Evolutionary conservation across 2,888 invertebrate genomes (phyloP).

Genomic region (Melanotus villosus): DNA sequence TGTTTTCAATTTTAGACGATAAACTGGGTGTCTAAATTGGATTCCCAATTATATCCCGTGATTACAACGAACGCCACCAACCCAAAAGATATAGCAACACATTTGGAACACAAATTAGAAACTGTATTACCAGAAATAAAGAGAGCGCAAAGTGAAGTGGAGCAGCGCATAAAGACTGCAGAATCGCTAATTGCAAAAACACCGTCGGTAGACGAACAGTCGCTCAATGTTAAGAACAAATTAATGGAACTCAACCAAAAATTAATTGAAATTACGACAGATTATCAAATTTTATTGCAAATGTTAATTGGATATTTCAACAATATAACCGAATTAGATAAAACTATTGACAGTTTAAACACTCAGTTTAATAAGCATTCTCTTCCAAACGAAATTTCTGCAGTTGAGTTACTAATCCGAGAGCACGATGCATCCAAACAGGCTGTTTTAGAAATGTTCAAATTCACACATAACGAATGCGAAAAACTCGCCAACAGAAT

Average conservation of each 20-base stretch:
- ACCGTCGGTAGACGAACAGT: constrained; percentile 68
- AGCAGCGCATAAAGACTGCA: constrained; percentile 77
- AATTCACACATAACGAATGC: constrained; percentile 77
- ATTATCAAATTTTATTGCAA: constrained; percentile 80
- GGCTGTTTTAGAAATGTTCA: constrained; percentile 77
- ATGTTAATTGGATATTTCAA: constrained; percentile 80
- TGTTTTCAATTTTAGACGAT: constrained; percentile 70
- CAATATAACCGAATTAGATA: constrained; percentile 75
- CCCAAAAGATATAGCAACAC: constrained; percentile 72
- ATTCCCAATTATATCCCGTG: constrained; percentile 82
- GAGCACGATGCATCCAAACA: constrained; percentile 79
- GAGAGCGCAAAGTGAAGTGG: constrained; percentile 77
- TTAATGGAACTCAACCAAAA: constrained; percentile 77
- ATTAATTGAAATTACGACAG: constrained; percentile 77
- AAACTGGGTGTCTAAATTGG: constrained; percentile 78
- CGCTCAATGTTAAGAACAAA: constrained; percentile 76
- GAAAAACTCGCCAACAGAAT: constrained; percentile 79
- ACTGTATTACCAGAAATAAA: constrained; percentile 74
- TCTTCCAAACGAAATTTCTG: constrained; percentile 68
- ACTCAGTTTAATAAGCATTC: constrained; percentile 63
- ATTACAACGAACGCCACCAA: constrained; percentile 76
- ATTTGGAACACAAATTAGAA: constrained; percentile 73
- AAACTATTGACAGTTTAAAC: constrained; percentile 74
- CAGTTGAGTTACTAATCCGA: constrained; percentile 71
- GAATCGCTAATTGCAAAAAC: constrained; percentile 77